Percentiles rank a stretch among this genome's conserved stretches.
phyloP scores from a whole-genome alignment of 2,113 vertebrate species.

The Upupa epops region DNA sequence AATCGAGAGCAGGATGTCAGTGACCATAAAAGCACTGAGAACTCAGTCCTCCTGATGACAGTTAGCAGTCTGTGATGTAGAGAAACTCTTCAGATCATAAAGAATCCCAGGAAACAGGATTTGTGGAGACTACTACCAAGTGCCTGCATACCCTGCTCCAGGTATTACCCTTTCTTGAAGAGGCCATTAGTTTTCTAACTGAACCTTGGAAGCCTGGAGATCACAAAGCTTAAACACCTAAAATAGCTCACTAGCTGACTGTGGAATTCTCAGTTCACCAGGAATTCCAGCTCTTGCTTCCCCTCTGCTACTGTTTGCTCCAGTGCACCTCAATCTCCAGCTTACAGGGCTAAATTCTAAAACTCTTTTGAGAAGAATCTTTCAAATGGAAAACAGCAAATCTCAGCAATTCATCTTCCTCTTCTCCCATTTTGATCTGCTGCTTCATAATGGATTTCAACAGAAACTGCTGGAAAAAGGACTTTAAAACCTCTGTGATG shows the following conservation, averaged over 20 bases:
- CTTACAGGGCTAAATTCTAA: no score
- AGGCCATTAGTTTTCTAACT: not conserved
- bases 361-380: no score
- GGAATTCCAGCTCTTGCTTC: not conserved
- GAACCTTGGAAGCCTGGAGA: not conserved
- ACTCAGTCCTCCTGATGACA: not conserved
- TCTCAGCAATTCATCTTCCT: no score
- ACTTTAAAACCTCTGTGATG: no score
- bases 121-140: fast-evolving
- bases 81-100: not conserved
- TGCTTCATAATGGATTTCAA: no score
- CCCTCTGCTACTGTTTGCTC: not conserved
- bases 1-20: not conserved
- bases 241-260: not conserved
- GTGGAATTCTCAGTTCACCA: not conserved
- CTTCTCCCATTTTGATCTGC: no score
- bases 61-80: not conserved
- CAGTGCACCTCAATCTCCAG: no score
- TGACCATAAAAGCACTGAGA: not conserved
- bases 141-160: not conserved
- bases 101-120: not conserved
- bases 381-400: no score
- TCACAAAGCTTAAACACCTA: not conserved
- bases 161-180: not conserved
- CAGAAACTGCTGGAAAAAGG: no score